Percentiles rank a stretch among this genome's conserved stretches.
These are phyloP conservation scores for Agapetus fuscipes DNA, from an alignment of 2,888 invertebrate genomes.

Conservation along the genomic window DNA sequence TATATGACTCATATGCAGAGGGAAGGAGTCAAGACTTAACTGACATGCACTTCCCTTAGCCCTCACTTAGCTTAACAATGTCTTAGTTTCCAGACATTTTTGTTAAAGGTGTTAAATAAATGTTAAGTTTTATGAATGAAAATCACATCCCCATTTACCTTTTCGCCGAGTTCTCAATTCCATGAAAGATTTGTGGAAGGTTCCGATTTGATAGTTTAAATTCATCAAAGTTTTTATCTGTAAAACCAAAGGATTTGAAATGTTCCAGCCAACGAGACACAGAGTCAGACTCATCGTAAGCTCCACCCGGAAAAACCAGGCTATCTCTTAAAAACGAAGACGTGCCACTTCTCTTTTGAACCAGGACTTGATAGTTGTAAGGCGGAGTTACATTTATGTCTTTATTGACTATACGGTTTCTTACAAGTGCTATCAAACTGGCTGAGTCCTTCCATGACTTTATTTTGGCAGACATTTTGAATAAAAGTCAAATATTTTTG, in stretches of 20 bases:
- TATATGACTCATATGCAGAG: too few species aligned
- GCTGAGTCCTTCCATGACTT: slow-evolving; percentile 18
- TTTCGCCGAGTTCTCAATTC: slow-evolving; percentile 25
- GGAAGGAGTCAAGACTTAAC: too few species aligned
- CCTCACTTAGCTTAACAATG: too few species aligned
- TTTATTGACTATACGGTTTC: slow-evolving; percentile 5
- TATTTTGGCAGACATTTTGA: slow-evolving; percentile 8
- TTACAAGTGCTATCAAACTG: slow-evolving; percentile 13
- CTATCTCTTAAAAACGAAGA: slow-evolving; percentile 66
- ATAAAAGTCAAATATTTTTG: too few species aligned
- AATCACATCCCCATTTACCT: too few species aligned
- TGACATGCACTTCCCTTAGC: too few species aligned
- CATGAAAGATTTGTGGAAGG: slow-evolving; percentile 40
- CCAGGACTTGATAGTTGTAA: slow-evolving; percentile 47
- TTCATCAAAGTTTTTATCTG: slow-evolving; percentile 38
- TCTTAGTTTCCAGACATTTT: too few species aligned
- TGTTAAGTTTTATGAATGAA: too few species aligned
- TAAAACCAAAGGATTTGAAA: slow-evolving; percentile 50
- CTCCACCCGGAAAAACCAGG: slow-evolving; percentile 84
- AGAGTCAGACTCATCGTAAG: slow-evolving; percentile 56
- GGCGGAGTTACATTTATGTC: neutral
- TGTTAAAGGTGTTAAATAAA: too few species aligned
- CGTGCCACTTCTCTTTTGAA: slow-evolving; percentile 56
- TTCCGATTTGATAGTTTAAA: slow-evolving; percentile 31
- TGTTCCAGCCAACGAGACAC: slow-evolving; percentile 58